A percentile compares a stretch with the other conserved stretches of the same genome.
phyloP scores from a whole-genome alignment of 2,113 vertebrate species.

The Dipodomys ordii region DNA sequence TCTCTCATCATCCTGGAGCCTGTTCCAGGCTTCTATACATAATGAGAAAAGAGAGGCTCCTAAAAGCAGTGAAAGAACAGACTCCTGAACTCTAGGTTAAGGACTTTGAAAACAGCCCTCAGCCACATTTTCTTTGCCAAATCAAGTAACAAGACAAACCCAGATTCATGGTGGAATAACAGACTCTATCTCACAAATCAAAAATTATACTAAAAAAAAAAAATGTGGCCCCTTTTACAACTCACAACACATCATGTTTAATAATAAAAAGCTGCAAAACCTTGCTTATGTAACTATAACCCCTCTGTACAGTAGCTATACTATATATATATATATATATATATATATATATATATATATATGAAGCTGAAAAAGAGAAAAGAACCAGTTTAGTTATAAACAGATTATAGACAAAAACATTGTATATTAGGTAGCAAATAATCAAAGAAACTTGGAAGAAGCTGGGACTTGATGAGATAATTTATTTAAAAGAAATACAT shows the following conservation, averaged over 20 bases:
- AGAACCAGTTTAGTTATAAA: not conserved
- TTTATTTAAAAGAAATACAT: not conserved
- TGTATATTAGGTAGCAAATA: constrained; percentile 4
- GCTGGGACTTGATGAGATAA: not conserved
- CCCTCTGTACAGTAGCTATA: too few relatives aligned
- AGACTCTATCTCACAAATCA: not conserved
- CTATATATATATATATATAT: too few relatives aligned
- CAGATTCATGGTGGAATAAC: not conserved
- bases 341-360: too few relatives aligned
- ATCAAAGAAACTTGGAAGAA: constrained; percentile 21
- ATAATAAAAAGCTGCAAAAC: not conserved
- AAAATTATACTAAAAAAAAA: not conserved
- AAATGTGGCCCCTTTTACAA: not conserved
- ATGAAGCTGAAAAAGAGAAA: too few relatives aligned
- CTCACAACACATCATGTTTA: not conserved
- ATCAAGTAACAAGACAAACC: not conserved
- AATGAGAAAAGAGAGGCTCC: not conserved
- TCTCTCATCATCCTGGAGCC: not conserved
- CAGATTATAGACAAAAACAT: not conserved
- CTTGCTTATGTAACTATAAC: too few relatives aligned
- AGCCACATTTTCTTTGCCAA: not conserved
- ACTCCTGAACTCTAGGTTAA: not conserved
- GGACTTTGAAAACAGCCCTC: not conserved
- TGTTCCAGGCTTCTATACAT: not conserved
- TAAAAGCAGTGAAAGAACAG: not conserved